Evolutionary conservation across 2,113 vertebrate species (phyloP), one percentile per base, ranked within the genome.

Genomic region (Condylura cristata): DNA sequence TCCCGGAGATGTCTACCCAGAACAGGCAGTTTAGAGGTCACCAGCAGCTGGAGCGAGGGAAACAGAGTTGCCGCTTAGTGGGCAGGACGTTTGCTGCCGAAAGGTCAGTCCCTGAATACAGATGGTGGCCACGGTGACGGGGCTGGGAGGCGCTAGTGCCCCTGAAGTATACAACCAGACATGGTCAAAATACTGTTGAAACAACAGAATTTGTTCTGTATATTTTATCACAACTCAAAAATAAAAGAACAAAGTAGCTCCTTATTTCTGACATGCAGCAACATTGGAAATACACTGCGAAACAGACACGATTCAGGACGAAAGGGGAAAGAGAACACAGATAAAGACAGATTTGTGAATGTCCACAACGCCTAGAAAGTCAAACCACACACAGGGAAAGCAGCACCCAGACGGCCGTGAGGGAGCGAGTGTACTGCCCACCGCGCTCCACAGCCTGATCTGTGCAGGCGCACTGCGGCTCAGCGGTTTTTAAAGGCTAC

Each of bases 171-270:
- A 79, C 10, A 79, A n/a, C 56, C 92, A 80, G n/a, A n/a, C n/a
- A 75, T 61, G 8, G 22, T 46, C 41, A 81, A 90, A 90, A 75
- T 3, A 37, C 13, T 74, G 78, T 66, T n/a, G n/a, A n/a, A n/a
- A n/a, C n/a, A n/a, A n/a, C n/a, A n/a, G n/a, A 72, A 66, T 90
- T 39, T 61, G 12, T 80, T 63, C 81, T n/a, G 9, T 53, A 80
- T 75, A 34, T 89, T 82, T 92, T 84, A 78, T 6, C 28, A 86
- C 9, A 80, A 71, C n/a, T 81, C n/a, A 76, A 94, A 95, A 85
- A 85, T 65, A 87, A 91, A 86, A 76, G 68, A 88, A 63, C 44
- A 20, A 56, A 32, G 6, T 34, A 75, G 53, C 2, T 94, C 53
- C 72, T 10, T 66, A 53, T 65, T 66, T 65, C 6, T 85, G 11